Evolutionary conservation across 2,113 vertebrate species (phyloP), one percentile per base, ranked within the genome.

Genomic region (Crotalus tigris): DNA sequence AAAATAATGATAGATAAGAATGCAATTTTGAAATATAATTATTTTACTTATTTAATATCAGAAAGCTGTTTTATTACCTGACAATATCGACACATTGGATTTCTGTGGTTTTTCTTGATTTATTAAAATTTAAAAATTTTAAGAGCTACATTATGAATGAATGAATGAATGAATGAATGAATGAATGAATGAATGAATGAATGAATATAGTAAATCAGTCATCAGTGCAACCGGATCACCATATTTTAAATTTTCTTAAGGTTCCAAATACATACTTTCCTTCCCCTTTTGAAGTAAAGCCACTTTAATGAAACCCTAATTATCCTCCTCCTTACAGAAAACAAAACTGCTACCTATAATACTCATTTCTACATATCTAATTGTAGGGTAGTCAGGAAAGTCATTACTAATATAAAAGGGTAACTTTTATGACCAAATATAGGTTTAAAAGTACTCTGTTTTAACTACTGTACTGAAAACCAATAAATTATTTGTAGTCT

Each of bases 1-100:
- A 96, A 44, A 81, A 21, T 24, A 54, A 54, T 95, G 93, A 95
- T 92, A 95, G 95, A 88, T 57, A 92, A 95, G 93, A 95, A 94
- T 92, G 94, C 61, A 93, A 92, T 96, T 96, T 91, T 88, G 26
- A 90, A 94, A 95, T 44, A 54, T 94, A 90, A 91, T 92, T 92
- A 26, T 88, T 96, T 94, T 87, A 96, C 91, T 58, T 94, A 94
- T 89, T 90, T 21, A 81, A 21, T 81, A 44, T 94, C 93, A 21
- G 93, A 90, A 53, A 94, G 54, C 94, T 95, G 91, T 26, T 55
- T 44, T 59, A 9, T n/a, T 85, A 24, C 6, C 12, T 51, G 39
- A 55, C 33, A 86, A 59, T 17, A 57, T 23, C 8, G 29, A 13
- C 81, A 13, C 6, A 46, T 58, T 26, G 21, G 57, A 59, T 89